These are phyloP conservation scores for Perithous albicinctus DNA, from an alignment of 2,888 invertebrate genomes.

Conservation along the genomic window DNA sequence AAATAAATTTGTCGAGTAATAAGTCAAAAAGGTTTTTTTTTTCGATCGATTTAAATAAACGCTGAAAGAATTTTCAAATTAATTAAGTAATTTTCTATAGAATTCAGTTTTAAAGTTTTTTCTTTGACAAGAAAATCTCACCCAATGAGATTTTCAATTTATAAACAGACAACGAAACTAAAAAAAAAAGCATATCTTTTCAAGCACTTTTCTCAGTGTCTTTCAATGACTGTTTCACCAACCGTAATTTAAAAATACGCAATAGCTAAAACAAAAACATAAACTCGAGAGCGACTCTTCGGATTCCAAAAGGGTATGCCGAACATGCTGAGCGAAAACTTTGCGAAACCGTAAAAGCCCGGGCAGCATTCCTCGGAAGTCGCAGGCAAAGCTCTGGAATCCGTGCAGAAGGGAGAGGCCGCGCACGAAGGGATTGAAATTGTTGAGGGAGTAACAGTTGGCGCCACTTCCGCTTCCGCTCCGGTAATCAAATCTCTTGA, in stretches of 20 bases:
- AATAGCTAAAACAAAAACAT: background rate
- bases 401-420: constrained; percentile 35
- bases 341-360: constrained; percentile 23
- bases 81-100: no score
- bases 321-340: background rate
- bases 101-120: no score
- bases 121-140: no score
- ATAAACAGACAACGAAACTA: no score
- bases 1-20: no score
- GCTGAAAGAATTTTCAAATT: no score
- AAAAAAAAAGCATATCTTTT: background rate
- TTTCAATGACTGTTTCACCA: background rate
- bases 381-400: constrained; percentile 18
- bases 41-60: no score
- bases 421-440: constrained; percentile 46
- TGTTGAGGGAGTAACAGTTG: constrained; percentile 76
- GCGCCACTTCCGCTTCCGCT: constrained; percentile 77
- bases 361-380: constrained; percentile 1
- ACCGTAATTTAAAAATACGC: background rate
- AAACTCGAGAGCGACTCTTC: background rate
- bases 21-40: no score
- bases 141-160: no score
- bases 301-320: background rate
- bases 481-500: constrained; percentile 81
- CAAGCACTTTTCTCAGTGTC: background rate